phyloP scores from a whole-genome alignment of 2,888 invertebrate species.

The Spisula solida region DNA sequence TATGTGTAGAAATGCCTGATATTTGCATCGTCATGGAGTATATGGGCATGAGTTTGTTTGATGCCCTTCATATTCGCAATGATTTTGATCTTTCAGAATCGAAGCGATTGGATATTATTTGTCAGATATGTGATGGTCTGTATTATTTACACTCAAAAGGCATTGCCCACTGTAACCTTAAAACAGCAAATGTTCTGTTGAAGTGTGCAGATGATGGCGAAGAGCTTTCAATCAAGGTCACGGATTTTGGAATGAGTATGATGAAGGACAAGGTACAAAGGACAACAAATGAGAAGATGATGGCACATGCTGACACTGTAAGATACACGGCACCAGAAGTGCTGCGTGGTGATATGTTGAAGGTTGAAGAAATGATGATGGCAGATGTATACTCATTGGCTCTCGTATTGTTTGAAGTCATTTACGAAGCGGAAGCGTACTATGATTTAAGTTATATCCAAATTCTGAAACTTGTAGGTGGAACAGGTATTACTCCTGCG shows the following conservation, averaged over 20 bases:
- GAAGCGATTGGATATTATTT: constrained; percentile 61
- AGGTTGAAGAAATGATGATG: constrained; percentile 53
- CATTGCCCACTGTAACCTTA: constrained; percentile 74
- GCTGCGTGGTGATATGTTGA: constrained; percentile 62
- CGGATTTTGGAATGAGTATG: constrained; percentile 76
- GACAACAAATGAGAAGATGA: constrained; percentile 2
- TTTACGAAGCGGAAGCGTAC: constrained; percentile 67
- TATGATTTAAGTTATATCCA: constrained; percentile 10
- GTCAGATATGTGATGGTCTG: constrained; percentile 58
- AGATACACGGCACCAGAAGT: constrained; percentile 72
- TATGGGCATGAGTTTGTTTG: constrained; percentile 68
- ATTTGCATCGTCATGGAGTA: constrained; percentile 70
- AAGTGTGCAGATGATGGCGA: constrained; percentile 40
- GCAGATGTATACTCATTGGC: constrained; percentile 68
- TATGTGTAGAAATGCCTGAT: constrained; percentile 59
- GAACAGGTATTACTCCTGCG: background rate
- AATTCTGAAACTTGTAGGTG: background rate
- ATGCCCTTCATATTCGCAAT: constrained; percentile 59
- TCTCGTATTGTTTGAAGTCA: constrained; percentile 63
- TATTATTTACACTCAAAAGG: constrained; percentile 65
- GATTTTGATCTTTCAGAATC: constrained; percentile 59
- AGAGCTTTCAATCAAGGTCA: constrained; percentile 61
- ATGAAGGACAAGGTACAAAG: constrained; percentile 64
- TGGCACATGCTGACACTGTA: constrained; percentile 57
- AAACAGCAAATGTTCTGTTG: constrained; percentile 70